phyloP scores from a whole-genome alignment of 2,888 invertebrate genomes.

The Drosophila neonasuta region DNA sequence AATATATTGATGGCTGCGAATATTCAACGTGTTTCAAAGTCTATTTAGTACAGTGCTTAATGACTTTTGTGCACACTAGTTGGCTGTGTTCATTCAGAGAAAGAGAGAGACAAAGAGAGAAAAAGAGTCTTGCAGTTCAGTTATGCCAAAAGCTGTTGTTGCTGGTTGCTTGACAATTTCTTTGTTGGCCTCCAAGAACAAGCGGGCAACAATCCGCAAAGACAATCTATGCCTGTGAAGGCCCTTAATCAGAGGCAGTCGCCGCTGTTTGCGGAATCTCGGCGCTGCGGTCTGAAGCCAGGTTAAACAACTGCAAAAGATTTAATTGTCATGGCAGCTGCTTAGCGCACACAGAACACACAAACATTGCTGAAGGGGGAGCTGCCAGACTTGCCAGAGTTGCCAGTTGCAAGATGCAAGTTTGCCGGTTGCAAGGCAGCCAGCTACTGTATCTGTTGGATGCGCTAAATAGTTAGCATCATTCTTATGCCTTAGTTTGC shows the following conservation, averaged over 20 bases:
- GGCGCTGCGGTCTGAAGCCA: constrained; percentile 25
- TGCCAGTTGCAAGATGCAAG: constrained; percentile 4
- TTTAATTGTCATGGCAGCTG: constrained; percentile 69
- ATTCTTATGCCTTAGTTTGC: constrained; percentile 73
- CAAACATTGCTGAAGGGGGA: neutral
- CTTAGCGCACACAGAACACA: constrained; percentile 23
- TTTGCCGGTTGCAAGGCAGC: neutral
- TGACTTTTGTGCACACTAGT: constrained; percentile 4
- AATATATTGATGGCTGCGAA: neutral
- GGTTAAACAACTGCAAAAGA: constrained; percentile 71
- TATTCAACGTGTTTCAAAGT: neutral
- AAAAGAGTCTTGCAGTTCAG: constrained; percentile 30
- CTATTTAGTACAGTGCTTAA: constrained; percentile 12
- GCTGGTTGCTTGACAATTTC: constrained; percentile 58
- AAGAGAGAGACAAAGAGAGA: neutral
- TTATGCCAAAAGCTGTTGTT: constrained; percentile 72
- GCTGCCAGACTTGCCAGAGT: constrained; percentile 18
- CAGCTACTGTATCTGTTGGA: constrained; percentile 69
- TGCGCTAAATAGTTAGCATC: constrained; percentile 78
- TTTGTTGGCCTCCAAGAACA: constrained; percentile 45
- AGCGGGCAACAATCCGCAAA: constrained; percentile 35
- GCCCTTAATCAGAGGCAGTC: constrained; percentile 71
- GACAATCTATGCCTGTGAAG: constrained; percentile 57
- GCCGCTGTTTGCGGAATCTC: constrained; percentile 59
- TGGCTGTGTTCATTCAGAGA: constrained; percentile 11